These are phyloP conservation scores for Tenthredo livida DNA, from an alignment of 2,888 invertebrate genomes.

Conservation along the genomic window DNA sequence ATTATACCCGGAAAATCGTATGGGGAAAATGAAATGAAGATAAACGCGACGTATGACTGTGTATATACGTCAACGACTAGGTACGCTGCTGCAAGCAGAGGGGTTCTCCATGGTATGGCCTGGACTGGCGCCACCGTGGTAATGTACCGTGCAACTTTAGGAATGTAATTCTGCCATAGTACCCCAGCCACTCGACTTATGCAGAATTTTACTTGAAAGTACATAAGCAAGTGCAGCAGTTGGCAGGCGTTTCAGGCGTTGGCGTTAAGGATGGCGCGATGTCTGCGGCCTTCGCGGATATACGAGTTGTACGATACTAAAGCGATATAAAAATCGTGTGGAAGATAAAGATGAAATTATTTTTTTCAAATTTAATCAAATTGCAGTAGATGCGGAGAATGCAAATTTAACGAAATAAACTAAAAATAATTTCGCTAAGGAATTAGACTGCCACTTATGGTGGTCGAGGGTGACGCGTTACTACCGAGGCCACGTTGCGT, in stretches of 20 bases:
- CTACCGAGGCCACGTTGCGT: conserved; percentile 6
- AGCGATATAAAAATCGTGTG: no score
- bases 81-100: not conserved
- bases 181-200: not conserved
- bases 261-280: conserved; percentile 6
- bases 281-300: not conserved
- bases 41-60: no score
- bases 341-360: no score
- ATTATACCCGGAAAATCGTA: not conserved
- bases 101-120: not conserved
- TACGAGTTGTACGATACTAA: not conserved
- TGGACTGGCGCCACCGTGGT: conserved; percentile 35
- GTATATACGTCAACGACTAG: not conserved
- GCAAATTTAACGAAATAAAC: no score
- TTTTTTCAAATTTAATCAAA: no score
- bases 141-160: conserved; percentile 42
- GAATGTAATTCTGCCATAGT: conserved; percentile 22
- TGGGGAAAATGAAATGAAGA: not conserved
- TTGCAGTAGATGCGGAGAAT: no score
- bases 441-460: not conserved
- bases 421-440: not conserved
- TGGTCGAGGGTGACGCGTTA: conserved; percentile 15
- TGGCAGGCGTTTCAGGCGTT: not conserved
- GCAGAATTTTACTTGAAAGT: conserved; percentile 13
- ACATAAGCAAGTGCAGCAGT: not conserved